Evolutionary conservation across 1,140 invertebrate species (phyloP).

Genomic region (Trigoniulus corallinus): DNA sequence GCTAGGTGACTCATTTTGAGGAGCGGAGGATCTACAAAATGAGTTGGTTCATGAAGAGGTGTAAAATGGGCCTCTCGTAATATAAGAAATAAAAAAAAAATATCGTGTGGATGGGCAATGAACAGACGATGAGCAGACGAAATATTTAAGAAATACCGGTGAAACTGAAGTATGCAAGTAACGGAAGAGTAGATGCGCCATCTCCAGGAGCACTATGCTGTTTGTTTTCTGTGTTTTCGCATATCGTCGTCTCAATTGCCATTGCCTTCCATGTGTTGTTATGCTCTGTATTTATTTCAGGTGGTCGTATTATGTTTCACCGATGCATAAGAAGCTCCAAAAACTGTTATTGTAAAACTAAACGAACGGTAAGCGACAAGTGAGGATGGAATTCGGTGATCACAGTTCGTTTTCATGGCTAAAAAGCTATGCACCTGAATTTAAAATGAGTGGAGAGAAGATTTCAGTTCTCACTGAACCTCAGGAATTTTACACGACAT

Average conservation of each 20-base stretch:
- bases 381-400: no score
- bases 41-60: no score
- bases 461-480: background rate
- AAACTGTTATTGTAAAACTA: background rate
- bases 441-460: background rate
- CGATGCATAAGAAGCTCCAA: background rate
- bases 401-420: slow-evolving; percentile 1
- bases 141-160: no score
- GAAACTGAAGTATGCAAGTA: no score
- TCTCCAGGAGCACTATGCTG: background rate
- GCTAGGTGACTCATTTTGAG: no score
- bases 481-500: background rate
- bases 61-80: no score
- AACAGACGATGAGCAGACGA: no score
- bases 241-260: background rate
- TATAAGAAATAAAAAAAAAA: no score
- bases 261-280: background rate
- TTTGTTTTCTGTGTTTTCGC: background rate
- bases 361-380: background rate
- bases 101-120: no score
- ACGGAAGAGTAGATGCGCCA: no score
- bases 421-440: background rate
- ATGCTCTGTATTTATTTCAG: background rate
- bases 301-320: background rate
- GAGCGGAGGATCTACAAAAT: no score